These are phyloP conservation scores for Mirza zaza DNA, from an alignment of 2,113 vertebrate genomes.

Conservation along the genomic window DNA sequence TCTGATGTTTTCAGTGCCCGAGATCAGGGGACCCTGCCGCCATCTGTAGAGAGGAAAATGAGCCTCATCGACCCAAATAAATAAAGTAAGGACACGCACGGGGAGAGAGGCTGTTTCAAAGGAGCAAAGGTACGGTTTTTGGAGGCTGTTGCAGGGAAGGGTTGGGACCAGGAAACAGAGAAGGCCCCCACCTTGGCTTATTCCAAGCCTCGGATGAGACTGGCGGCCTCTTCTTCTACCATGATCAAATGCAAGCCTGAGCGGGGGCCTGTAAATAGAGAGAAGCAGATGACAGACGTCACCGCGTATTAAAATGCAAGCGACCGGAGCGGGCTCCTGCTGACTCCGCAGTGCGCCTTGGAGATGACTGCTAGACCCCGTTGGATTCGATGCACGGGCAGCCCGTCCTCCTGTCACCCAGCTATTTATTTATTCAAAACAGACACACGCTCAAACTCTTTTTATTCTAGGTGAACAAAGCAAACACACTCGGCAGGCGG, in stretches of 20 bases:
- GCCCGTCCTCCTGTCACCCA: conserved; percentile 49
- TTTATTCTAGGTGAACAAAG: conserved; percentile 80
- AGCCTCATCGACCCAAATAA: conserved; percentile 68
- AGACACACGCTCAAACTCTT: conserved; percentile 78
- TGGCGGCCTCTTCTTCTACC: background rate
- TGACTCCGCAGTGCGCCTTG: conserved; percentile 56
- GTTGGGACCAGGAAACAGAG: background rate
- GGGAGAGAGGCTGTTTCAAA: background rate
- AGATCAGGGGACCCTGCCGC: conserved; percentile 59
- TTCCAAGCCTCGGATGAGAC: background rate
- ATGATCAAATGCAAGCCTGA: background rate
- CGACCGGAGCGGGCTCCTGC: conserved; percentile 59
- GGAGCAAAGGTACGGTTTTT: background rate
- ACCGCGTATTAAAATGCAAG: background rate
- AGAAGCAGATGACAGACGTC: conserved; percentile 50
- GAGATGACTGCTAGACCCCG: conserved; percentile 75
- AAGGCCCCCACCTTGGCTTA: background rate
- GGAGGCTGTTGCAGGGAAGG: background rate
- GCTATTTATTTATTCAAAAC: conserved; percentile 81
- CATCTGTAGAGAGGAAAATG: conserved; percentile 64
- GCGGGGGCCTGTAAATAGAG: background rate
- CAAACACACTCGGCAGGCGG: conserved; percentile 72
- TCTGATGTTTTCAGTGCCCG: background rate
- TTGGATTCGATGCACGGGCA: conserved; percentile 71
- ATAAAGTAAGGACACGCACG: conserved; percentile 10